These are phyloP conservation scores for Streblospio benedicti DNA, from an alignment of 1,140 invertebrate species.

Conservation along the genomic window DNA sequence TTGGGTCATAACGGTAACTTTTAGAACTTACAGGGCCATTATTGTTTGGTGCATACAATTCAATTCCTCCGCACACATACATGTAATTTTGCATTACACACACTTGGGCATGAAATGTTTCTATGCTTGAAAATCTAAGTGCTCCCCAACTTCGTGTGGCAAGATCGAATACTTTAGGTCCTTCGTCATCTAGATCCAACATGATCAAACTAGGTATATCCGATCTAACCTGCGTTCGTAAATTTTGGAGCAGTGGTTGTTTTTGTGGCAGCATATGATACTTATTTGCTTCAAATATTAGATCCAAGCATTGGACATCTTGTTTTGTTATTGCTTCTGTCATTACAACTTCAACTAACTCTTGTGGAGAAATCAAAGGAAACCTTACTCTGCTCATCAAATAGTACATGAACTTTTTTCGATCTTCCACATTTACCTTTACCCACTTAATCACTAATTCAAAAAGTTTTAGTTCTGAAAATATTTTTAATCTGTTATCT, in stretches of 20 bases:
- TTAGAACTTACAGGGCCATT: slow-evolving; percentile 3
- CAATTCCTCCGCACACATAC: slow-evolving; percentile 3
- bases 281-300: slow-evolving; percentile 3
- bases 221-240: not conserved
- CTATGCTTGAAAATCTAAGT: not conserved
- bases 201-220: not conserved
- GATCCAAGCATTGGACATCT: not conserved
- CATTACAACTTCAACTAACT: slow-evolving; percentile 2
- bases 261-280: slow-evolving; percentile 4
- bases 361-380: not conserved
- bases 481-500: not conserved
- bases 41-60: slow-evolving; percentile 1
- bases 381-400: not conserved
- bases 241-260: not conserved
- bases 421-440: not conserved
- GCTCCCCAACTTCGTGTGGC: not conserved
- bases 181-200: not conserved
- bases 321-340: not conserved
- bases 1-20: slow-evolving; percentile 3
- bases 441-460: not conserved
- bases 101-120: slow-evolving; percentile 7
- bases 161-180: not conserved
- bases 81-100: slow-evolving; percentile 4
- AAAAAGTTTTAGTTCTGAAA: not conserved
- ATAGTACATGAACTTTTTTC: not conserved